These are phyloP conservation scores for Anniella stebbinsi DNA, from an alignment of 2,797 vertebrate species.

Conservation along the genomic window DNA sequence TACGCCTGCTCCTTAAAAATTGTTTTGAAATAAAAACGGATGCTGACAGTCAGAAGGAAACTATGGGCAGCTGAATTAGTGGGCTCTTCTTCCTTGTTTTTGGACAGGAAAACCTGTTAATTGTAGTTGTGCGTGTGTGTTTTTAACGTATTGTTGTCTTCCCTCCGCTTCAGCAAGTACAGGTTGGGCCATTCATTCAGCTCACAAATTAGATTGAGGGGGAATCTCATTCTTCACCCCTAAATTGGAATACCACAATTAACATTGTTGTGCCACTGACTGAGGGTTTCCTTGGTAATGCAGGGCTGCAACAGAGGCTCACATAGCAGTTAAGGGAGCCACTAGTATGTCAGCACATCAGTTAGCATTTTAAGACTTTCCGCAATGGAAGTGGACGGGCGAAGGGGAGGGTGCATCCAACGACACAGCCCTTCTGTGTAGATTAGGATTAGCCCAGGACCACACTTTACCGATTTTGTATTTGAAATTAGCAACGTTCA, in stretches of 20 bases:
- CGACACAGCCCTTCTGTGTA: background rate
- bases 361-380: slow-evolving; percentile 24
- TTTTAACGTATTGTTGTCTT: background rate
- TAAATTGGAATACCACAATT: slow-evolving; percentile 42
- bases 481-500: background rate
- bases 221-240: slow-evolving; percentile 26
- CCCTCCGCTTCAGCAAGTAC: slow-evolving; percentile 32
- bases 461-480: background rate
- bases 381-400: background rate
- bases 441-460: background rate
- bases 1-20: background rate
- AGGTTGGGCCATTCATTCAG: slow-evolving; percentile 17
- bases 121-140: background rate
- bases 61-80: background rate
- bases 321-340: slow-evolving; percentile 12
- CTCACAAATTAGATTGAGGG: slow-evolving; percentile 38
- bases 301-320: background rate
- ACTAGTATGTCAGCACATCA: slow-evolving; percentile 26
- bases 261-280: slow-evolving; percentile 26
- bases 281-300: slow-evolving; percentile 37
- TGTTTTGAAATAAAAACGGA: background rate
- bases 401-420: too few relatives aligned
- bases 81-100: background rate
- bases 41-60: background rate
- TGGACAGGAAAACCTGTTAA: slow-evolving; percentile 28